Percentiles rank a stretch among this genome's conserved stretches.
These are phyloP conservation scores for Limonius californicus DNA, from an alignment of 1,140 invertebrate species.

Conservation along the genomic window DNA sequence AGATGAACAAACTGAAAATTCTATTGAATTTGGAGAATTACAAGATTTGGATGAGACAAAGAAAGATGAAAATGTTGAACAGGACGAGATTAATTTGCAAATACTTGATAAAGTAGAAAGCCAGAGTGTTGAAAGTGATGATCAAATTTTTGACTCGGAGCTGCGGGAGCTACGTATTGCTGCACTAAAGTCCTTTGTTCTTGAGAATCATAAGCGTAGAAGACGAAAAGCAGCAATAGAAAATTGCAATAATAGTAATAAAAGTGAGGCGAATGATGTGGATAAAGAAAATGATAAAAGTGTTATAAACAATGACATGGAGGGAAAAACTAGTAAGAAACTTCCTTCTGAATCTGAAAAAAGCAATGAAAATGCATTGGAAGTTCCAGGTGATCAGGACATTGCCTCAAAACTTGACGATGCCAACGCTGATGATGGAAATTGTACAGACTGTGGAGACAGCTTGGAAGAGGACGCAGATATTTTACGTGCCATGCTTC, in stretches of 20 bases:
- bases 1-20: neutral
- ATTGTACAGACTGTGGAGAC: conserved; percentile 7
- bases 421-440: neutral
- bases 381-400: neutral
- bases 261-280: conserved; percentile 8
- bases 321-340: neutral
- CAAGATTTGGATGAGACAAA: neutral
- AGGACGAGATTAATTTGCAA: neutral
- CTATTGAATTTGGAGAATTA: neutral
- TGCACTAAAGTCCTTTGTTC: conserved; percentile 42
- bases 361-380: neutral
- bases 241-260: neutral
- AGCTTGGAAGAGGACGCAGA: conserved; percentile 41
- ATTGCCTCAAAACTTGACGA: neutral
- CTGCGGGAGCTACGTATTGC: conserved; percentile 40
- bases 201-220: conserved; percentile 40
- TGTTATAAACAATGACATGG: neutral
- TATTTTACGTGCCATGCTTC: conserved; percentile 42
- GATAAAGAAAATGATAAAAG: conserved; percentile 21
- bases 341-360: conserved; percentile 18
- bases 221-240: conserved; percentile 32
- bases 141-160: conserved; percentile 40
- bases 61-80: neutral
- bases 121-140: neutral
- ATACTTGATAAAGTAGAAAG: neutral